Evolutionary conservation across 1,140 invertebrate genomes (phyloP), one percentile per base, ranked within the genome.

Genomic region (Drosophila lacteicornis): DNA sequence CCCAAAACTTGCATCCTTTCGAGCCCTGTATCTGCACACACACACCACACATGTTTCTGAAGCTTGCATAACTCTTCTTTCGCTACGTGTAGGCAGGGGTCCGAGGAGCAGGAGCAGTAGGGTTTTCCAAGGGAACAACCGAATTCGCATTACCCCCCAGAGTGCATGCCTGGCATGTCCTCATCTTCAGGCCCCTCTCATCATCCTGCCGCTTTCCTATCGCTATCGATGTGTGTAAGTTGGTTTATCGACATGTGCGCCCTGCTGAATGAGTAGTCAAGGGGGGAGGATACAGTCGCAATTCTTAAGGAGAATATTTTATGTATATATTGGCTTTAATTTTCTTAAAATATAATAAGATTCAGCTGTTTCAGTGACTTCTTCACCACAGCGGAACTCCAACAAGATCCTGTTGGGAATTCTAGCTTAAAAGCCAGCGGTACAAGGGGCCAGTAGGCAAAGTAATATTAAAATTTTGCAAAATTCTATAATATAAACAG

Each of bases 41-140:
- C 55, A 47, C n/a, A 58, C 19, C 43, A 25, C 30, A 50, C 12
- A 53, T 85, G 65, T 75, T 51, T 56, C 47, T 85, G 84, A 65
- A 79, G 65, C 76, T 86, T 88, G 76, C 84, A 88, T 90, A 88
- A 90, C 84, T 87, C 80, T 80, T 71, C 61, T 71, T 69, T 88
- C 49, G 68, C 67, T 69, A 74, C 53, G 77, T 84, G 74, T 62
- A 78, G 46, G 27, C 47, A 55, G 45, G 45, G 51, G 58, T 70
- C 61, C 75, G 36, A 76, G 45, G 36, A 76, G 6, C 0, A 2
- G 53, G 30, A n/a, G 27, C 27, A 76, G 45, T 22, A n/a, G 27
- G 8, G 40, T 13, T 40, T 40, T 56, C 22, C 53, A 56, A 40
- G 17, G 19, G 45, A 58, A 38, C 53, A 51, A 57, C 53, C 69